Conservation (phyloP, 2,888 invertebrate genomes). For the Euplagia quadripunctaria region DNA sequence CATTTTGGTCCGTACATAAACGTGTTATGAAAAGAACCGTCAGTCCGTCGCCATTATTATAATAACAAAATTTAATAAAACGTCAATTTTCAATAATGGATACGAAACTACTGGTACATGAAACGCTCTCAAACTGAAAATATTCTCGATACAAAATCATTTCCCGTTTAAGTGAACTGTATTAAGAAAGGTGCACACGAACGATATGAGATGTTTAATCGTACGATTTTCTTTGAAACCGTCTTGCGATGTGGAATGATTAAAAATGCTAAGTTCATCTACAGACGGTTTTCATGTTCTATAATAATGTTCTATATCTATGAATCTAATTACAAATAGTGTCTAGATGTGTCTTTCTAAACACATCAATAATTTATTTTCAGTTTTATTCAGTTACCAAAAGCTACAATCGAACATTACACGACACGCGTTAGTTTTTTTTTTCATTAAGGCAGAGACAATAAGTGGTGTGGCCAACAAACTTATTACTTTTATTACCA, state of each 20-base stretch:
- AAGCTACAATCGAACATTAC: no score
- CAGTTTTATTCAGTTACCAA: no score
- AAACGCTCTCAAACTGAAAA: conserved; percentile 36
- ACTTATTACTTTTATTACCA: background rate
- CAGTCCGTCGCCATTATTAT: conserved; percentile 24
- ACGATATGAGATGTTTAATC: conserved; percentile 1
- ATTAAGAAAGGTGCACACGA: conserved; percentile 19
- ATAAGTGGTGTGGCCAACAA: no score
- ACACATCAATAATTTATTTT: no score
- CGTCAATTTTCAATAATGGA: conserved; percentile 34
- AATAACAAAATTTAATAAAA: conserved; percentile 49
- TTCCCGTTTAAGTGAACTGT: conserved; percentile 42
- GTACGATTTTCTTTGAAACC: background rate
- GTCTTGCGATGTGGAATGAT: background rate
- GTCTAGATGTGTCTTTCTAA: no score
- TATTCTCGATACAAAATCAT: conserved; percentile 53
- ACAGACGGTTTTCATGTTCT: background rate
- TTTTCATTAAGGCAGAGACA: no score
- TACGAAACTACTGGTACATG: conserved; percentile 24
- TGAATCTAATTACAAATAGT: no score
- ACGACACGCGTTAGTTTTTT: no score
- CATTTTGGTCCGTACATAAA: no score
- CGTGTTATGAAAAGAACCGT: background rate
- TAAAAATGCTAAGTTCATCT: background rate
- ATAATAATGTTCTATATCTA: no score